Base-by-base conservation (phyloP, 2,113 vertebrate genomes). In the Silurus meridionalis region DNA sequence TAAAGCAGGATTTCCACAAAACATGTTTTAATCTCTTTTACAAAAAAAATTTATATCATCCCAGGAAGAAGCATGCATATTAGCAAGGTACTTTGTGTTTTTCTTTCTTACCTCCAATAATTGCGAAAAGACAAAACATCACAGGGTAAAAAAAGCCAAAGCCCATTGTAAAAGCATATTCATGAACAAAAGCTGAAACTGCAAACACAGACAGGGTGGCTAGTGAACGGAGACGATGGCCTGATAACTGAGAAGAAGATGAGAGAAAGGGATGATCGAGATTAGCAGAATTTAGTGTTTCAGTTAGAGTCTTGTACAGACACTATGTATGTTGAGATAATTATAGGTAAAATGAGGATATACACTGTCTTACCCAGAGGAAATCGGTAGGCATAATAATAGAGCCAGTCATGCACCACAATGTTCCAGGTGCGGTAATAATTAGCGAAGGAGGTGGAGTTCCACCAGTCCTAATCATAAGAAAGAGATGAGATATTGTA, bases 321-420 rank as follows among this genome's bases (percentile, higher is more conserved):
- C 52, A 19, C 2, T 21, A 60, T 57, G 52, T 58, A 11, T 25
- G 37, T 66, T 5, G n/a, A 28, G 53, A 69, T 28, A 60, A 61
- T 79, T 15, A 61, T 11, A 83, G 14, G 67, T 37, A 66, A 48
- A 25, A 37, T 69, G 57, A 69, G n/a, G 11, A 83, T n/a, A 53
- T 74, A 48, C 60, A 13, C 67, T 8, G 7, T 21, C 93, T 93
- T 92, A 97, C 97, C 96, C 92, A 91, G 69, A 97, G 94, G 69
- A 95, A 94, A 67, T 98, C 95, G 94, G 90, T 98, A 97, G 11
- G 94, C 89, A 0, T 97, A 98, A 89, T 93, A 94, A 90, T 95
- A 97, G 15, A 98, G 91, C 96, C 96, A 97, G 90, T 97, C 97
- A 0, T 98, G 97, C n/a, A 98, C 96, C 61, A 97, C 95, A 50